These are phyloP conservation scores for Malacoctenus gilli DNA, from an alignment of 2,797 vertebrate species.

Conservation along the genomic window DNA sequence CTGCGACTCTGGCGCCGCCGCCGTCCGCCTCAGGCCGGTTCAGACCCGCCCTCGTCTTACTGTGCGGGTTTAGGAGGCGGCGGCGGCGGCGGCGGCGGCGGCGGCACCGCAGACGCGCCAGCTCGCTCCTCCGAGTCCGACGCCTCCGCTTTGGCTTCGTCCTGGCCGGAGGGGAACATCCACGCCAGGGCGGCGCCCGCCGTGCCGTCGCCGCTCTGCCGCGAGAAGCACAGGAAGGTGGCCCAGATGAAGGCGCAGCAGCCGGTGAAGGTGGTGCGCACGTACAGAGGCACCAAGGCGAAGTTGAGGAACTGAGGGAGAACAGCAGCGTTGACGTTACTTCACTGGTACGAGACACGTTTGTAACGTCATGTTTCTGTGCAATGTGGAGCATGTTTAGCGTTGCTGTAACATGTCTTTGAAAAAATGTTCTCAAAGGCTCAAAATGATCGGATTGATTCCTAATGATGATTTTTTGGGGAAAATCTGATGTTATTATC, in stretches of 20 bases:
- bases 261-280: conserved; percentile 88
- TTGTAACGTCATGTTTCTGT: too few species aligned
- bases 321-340: conserved; percentile 21
- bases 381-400: too few species aligned
- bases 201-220: conserved; percentile 86
- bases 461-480: too few species aligned
- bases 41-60: too few species aligned
- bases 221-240: conserved; percentile 90
- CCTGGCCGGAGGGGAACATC: conserved; percentile 60
- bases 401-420: too few species aligned
- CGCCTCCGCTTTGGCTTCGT: conserved; percentile 10
- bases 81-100: conserved; percentile 13
- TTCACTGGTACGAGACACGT: too few species aligned
- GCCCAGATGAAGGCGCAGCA: conserved; percentile 91
- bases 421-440: too few species aligned
- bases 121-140: conserved; percentile 5
- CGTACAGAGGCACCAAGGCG: conserved; percentile 84
- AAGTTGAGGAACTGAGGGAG: conserved; percentile 88
- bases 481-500: too few species aligned
- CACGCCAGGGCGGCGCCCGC: conserved; percentile 77
- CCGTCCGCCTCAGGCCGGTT: conserved; percentile 3
- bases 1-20: neutral
- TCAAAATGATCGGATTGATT: too few species aligned
- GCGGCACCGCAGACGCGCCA: conserved; percentile 2
- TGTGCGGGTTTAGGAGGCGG: conserved; percentile 9